phyloP scores from a whole-genome alignment of 2,888 invertebrate genomes.

The Apamea sordens region DNA sequence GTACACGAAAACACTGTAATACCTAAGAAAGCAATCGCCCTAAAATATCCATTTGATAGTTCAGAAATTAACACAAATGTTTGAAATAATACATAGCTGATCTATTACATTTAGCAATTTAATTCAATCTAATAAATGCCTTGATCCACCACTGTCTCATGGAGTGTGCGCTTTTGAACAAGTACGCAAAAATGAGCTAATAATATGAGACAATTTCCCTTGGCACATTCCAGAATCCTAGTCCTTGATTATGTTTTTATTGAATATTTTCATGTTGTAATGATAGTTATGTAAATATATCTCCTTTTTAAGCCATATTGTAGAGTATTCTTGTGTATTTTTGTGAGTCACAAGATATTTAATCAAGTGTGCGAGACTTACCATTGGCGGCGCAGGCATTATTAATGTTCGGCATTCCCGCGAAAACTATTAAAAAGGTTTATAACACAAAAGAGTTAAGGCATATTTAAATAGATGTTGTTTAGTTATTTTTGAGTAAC shows the following conservation, averaged over 20 bases:
- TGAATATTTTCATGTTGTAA: slow-evolving; percentile 18
- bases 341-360: slow-evolving; percentile 75
- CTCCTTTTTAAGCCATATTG: slow-evolving; percentile 12
- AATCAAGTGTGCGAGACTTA: slow-evolving; percentile 80
- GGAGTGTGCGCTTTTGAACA: slow-evolving; percentile 19
- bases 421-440: slow-evolving; percentile 76
- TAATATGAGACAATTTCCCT: slow-evolving; percentile 28
- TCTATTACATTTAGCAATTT: background rate
- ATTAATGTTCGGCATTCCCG: slow-evolving; percentile 88
- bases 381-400: slow-evolving; percentile 86
- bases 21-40: background rate
- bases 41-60: background rate
- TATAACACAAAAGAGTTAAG: slow-evolving; percentile 84
- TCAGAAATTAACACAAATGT: background rate
- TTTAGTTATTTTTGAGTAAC: slow-evolving; percentile 71
- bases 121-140: slow-evolving; percentile 1
- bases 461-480: slow-evolving; percentile 83
- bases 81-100: background rate
- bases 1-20: background rate
- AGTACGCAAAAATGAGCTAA: slow-evolving; percentile 27
- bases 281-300: background rate
- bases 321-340: slow-evolving; percentile 53
- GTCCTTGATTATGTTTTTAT: slow-evolving; percentile 14
- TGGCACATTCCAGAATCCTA: slow-evolving; percentile 32
- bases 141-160: slow-evolving; percentile 17